Base-by-base conservation (phyloP, 2,888 invertebrate species). In the Euplagia quadripunctaria region DNA sequence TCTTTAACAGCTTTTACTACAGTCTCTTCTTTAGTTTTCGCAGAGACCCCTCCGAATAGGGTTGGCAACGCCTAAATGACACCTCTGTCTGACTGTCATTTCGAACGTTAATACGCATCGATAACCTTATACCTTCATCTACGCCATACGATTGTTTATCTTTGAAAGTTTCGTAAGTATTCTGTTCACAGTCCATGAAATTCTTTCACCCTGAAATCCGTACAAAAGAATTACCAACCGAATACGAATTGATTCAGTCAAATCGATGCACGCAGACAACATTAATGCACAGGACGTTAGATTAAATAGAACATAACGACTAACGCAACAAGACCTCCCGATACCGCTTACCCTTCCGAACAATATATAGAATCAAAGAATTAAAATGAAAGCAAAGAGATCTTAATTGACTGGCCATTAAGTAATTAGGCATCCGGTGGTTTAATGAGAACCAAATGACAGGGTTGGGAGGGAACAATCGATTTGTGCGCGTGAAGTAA, bases 401-500 rank as follows among this genome's bases (percentile, higher is more conserved):
- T 91, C 93, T 83, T 72, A 83, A 87, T 89, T 87, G 83, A 83
- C 87, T 93, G 94, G 94, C 90, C 89, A 92, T 92, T 90, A 89
- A 87, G 90, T 93, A 93, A 94, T 93, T 91, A 88, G 84, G 94
- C 94, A 94, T 95, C 94, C 94, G 94, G 93, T 85, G 86, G 82
- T 72, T 88, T 94, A 95, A 95, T 95, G 93, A 94, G 91, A 89
- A 94, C 94, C 95, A 94, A 94, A 94, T 95, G 95, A 94, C 90
- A 90, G 94, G 93, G 93, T 94, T 91, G 89, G 81, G 86, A 85
- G 80, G 86, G 84, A 76, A 88, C 93, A 95, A 95, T 95, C 93
- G 94, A 95, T 95, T 95, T 93, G 94, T 88, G 82, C 84, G 94
- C 94, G 94, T 95, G 93, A 95, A 93, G 91, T 88, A 88, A 93